These are phyloP conservation scores for Alligator mississippiensis DNA, from an alignment of 2,113 vertebrate genomes.

Conservation along the genomic window DNA sequence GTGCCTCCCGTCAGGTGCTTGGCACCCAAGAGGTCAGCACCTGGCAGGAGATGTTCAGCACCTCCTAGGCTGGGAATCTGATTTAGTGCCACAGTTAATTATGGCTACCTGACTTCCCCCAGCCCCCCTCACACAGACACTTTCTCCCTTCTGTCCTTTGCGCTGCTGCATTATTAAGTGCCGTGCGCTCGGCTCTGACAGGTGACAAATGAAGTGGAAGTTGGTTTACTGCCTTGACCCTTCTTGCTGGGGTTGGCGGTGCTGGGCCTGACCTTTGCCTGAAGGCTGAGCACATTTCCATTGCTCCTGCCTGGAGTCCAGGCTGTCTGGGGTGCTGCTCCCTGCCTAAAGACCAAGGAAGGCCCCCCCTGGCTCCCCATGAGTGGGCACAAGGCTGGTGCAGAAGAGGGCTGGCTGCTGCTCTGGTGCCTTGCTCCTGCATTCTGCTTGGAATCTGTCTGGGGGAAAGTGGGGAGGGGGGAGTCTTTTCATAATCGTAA, in stretches of 20 bases:
- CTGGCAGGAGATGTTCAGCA: background rate
- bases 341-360: background rate
- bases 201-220: conserved; percentile 52
- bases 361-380: background rate
- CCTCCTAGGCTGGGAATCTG: conserved; percentile 1
- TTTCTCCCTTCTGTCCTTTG: conserved; percentile 30
- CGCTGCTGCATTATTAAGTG: background rate
- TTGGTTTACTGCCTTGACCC: conserved; percentile 48
- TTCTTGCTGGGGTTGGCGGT: conserved; percentile 23
- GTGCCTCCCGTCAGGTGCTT: background rate
- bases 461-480: background rate
- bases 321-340: conserved; percentile 16
- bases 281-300: conserved; percentile 45
- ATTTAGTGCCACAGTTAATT: conserved; percentile 9
- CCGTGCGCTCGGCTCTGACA: background rate
- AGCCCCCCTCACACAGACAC: background rate
- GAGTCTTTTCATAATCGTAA: background rate
- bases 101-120: background rate
- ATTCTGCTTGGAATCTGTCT: background rate
- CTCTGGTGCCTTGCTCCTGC: background rate
- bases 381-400: background rate
- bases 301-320: conserved; percentile 16
- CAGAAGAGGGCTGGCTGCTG: background rate
- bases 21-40: background rate
- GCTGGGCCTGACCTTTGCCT: conserved; percentile 39